A percentile compares a stretch with the other conserved stretches of the same genome.
phyloP scores from a whole-genome alignment of 2,113 vertebrate species.

The Erythrolamprus reginae region DNA sequence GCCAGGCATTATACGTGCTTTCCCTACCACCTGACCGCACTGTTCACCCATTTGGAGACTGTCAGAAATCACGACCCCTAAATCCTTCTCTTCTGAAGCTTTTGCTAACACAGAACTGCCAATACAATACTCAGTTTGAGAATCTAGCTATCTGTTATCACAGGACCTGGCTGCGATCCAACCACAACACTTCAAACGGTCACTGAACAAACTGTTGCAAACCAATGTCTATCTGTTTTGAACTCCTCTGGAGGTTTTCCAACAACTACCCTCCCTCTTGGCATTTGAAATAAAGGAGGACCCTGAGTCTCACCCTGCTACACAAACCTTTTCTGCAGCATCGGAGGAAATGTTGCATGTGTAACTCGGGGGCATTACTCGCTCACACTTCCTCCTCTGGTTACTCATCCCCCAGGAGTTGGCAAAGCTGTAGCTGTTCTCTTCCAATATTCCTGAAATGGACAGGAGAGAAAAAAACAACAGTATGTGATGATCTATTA shows the following conservation, averaged over 20 bases:
- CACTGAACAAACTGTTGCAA: neutral
- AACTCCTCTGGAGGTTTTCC: neutral
- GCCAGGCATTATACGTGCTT: no score
- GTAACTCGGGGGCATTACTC: conserved; percentile 69
- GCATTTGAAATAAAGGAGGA: neutral
- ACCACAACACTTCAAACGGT: no score
- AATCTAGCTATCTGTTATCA: no score
- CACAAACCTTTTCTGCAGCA: conserved; percentile 67
- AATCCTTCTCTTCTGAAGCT: no score
- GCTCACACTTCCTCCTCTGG: conserved; percentile 74
- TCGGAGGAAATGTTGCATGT: conserved; percentile 79
- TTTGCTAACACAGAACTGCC: no score
- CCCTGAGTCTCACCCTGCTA: neutral
- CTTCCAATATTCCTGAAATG: conserved; percentile 77
- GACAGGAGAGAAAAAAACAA: conserved; percentile 21
- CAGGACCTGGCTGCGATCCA: no score
- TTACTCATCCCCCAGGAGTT: conserved; percentile 93
- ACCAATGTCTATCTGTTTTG: neutral
- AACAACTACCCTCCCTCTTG: accelerated
- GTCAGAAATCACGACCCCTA: no score
- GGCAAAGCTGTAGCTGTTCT: conserved; percentile 85
- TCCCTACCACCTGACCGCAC: no score
- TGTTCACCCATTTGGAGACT: no score
- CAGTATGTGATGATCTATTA: neutral
- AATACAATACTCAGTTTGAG: no score